Conservation (phyloP, 1,140 invertebrate species). For the Helicoverpa armigera region DNA sequence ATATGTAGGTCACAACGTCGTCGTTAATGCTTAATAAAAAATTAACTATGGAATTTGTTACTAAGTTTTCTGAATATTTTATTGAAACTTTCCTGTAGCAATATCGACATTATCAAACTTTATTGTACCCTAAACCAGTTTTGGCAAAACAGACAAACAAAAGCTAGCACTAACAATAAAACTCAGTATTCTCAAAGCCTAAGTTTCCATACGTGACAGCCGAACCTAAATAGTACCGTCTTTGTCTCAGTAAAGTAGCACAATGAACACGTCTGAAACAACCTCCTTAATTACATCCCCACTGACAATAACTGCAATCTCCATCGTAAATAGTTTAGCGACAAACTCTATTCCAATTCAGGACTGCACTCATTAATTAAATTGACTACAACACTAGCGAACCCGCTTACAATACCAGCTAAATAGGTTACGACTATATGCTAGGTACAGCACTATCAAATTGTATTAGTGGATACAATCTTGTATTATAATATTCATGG, state of each 20-base stretch:
- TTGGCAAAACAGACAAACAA: too few species aligned
- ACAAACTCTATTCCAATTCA: constrained; percentile 26
- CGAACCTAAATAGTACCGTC: too few species aligned
- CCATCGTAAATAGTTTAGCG: background rate
- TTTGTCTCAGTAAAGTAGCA: too few species aligned
- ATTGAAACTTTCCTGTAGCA: too few species aligned
- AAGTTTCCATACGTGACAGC: too few species aligned
- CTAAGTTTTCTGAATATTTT: too few species aligned
- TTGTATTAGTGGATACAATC: constrained; percentile 27
- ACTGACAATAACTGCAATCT: constrained; percentile 14
- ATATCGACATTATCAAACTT: too few species aligned
- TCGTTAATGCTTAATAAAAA: too few species aligned
- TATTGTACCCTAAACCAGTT: too few species aligned
- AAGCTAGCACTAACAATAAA: background rate
- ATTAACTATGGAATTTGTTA: too few species aligned
- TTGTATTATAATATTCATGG: constrained; percentile 7
- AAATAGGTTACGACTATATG: constrained; percentile 18
- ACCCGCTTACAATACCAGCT: constrained; percentile 22
- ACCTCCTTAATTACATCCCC: background rate
- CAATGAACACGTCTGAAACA: background rate
- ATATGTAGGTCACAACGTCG: too few species aligned
- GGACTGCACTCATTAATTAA: constrained; percentile 36
- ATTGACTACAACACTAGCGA: constrained; percentile 16
- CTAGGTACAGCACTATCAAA: background rate
- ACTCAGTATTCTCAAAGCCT: background rate